phyloP scores from a whole-genome alignment of 2,888 invertebrate genomes.

The Noctua comes region DNA sequence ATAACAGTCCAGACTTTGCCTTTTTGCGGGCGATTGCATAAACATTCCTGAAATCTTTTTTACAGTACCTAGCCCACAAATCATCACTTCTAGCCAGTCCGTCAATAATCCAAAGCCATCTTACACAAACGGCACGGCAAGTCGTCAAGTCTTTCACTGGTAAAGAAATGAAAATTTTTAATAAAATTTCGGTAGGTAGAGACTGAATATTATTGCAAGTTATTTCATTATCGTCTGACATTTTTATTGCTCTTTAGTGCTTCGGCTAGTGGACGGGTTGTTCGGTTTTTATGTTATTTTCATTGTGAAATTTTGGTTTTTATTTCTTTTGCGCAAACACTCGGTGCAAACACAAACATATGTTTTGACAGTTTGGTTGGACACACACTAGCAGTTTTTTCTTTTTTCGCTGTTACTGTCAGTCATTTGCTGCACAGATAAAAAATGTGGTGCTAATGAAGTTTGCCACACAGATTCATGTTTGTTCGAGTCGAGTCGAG shows the following conservation, averaged over 20 bases:
- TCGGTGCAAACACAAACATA: conserved; percentile 21
- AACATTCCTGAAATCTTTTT: conserved; percentile 71
- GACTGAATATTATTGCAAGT: conserved; percentile 20
- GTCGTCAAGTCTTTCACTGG: conserved; percentile 73
- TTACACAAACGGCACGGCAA: conserved; percentile 77
- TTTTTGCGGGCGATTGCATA: conserved; percentile 73
- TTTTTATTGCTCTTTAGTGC: conserved; percentile 29
- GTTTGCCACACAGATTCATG: not conserved
- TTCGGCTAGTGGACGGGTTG: not conserved
- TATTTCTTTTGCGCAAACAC: conserved; percentile 24
- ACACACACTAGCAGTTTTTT: not conserved
- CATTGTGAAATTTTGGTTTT: conserved; percentile 47
- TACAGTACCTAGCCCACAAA: conserved; percentile 77
- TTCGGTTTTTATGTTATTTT: conserved; percentile 34
- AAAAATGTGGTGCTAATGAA: not conserved
- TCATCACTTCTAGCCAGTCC: conserved; percentile 68
- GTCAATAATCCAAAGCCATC: conserved; percentile 81
- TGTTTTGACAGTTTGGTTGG: conserved; percentile 23
- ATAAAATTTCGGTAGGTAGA: conserved; percentile 79
- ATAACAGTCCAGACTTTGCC: conserved; percentile 66
- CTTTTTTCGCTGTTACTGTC: not conserved
- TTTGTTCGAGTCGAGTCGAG: not conserved
- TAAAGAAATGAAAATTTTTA: conserved; percentile 76
- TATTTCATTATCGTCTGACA: conserved; percentile 42
- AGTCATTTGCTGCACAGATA: not conserved